Base-by-base conservation (phyloP, 2,797 vertebrate species). In the Fistularia tabacaria region DNA sequence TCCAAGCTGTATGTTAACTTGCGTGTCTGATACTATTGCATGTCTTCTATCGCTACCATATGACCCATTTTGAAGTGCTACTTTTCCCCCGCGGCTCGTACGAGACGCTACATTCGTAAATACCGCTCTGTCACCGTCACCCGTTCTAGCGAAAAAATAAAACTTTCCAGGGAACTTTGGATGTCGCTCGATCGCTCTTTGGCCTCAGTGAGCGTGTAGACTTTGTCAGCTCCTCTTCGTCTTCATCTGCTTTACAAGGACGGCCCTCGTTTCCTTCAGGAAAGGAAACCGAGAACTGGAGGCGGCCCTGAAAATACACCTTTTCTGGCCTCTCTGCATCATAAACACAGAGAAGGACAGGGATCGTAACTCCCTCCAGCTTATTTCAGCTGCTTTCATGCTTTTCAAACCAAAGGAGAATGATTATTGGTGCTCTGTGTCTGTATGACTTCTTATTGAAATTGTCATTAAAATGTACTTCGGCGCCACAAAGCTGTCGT, bases 201-300 rank as follows among this genome's bases (percentile, higher is more conserved):
- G 60, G 59, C 69, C 66, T 53, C 51, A 47, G 36, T 6, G 0
- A 63, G 46, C 62, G 46, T 49, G 15, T 36, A 44, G 46, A 64
- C 40, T 46, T 51, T 62, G 65, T 73, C 72, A 66, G 64, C 64
- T 57, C 50, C 58, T 81, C 79, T 82, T 80, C 81, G 71, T 82
- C 80, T 78, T 67, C 67, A 78, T 74, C 82, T 55, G 64, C 73
- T 71, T 53, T 46, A 59, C 9, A 63, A 73, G 62, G 57, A 78
- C 73, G 74, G 65, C 49, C 76, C 71, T 72, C 57, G 71, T 86
- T 85, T 82, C 71, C 78, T 81, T 62, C 74, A 69, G 39, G 82
- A 75, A 25, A 25, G 25, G 5, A 25, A 25, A 25, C 25, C 25
- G 25, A 25, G 25, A 25, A 25, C 25, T 5, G 25, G 25, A 25